Conservation (phyloP, 2,888 invertebrate genomes). For the Apodemia mormo region DNA sequence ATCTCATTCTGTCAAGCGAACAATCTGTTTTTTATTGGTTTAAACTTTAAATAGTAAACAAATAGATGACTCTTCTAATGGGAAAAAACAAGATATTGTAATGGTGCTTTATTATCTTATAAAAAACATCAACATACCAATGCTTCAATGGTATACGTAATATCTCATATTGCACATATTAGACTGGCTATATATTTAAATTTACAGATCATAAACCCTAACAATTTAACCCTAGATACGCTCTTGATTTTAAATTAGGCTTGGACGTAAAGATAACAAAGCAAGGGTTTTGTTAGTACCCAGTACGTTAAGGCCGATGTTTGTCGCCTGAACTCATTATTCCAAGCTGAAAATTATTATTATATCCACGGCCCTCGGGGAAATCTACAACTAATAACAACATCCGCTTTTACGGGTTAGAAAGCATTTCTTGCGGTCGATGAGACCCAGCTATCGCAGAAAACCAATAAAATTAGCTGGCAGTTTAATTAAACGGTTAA, state of each 20-base stretch:
- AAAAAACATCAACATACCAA: too few relatives aligned
- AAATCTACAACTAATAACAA: constrained; percentile 4
- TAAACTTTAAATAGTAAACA: too few relatives aligned
- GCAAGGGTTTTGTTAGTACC: neutral
- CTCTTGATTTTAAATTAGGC: neutral
- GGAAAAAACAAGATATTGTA: too few relatives aligned
- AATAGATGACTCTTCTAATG: too few relatives aligned
- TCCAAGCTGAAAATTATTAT: constrained; percentile 6
- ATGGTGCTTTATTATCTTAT: too few relatives aligned
- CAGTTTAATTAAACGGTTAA: neutral
- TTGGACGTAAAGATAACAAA: neutral
- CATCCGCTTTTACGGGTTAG: constrained; percentile 3
- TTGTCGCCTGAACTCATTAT: constrained; percentile 4
- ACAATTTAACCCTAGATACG: neutral
- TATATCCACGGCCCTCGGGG: neutral
- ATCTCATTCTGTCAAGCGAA: too few relatives aligned
- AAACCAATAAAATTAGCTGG: neutral
- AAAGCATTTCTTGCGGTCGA: constrained; percentile 1
- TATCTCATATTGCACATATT: too few relatives aligned
- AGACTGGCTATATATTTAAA: too few relatives aligned
- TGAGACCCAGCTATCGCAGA: neutral
- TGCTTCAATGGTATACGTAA: too few relatives aligned
- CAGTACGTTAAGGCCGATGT: neutral
- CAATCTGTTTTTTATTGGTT: too few relatives aligned
- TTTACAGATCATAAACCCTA: too few relatives aligned